Percentiles rank a stretch among this genome's conserved stretches.
Conservation (phyloP, 1,140 invertebrate genomes). For the Semibalanus balanoides region DNA sequence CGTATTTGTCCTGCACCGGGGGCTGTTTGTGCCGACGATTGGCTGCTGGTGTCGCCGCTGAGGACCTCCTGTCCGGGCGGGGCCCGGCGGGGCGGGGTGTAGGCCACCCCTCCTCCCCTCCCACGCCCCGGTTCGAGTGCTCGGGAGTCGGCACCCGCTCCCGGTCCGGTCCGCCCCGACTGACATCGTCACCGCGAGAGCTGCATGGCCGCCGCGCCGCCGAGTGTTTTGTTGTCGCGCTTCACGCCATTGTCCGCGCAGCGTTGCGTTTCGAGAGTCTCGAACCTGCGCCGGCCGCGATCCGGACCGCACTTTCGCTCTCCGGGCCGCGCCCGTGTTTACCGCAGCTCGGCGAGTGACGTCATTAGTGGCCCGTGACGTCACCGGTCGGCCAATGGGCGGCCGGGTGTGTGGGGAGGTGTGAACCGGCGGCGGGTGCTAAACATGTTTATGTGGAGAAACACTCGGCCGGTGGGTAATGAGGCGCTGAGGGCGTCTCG, state of each 20-base stretch:
- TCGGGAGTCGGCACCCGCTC: too few species aligned
- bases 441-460: conserved; percentile 20
- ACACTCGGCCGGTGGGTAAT: background rate
- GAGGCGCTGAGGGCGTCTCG: background rate
- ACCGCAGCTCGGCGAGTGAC: background rate
- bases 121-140: background rate
- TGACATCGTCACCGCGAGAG: too few species aligned
- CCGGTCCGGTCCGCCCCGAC: too few species aligned
- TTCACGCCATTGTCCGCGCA: background rate
- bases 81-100: too few species aligned
- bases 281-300: background rate
- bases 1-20: too few species aligned
- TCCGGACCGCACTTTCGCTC: background rate
- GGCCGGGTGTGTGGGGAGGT: background rate
- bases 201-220: too few species aligned
- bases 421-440: conserved; percentile 19
- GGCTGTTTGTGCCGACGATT: too few species aligned
- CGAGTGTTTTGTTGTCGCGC: background rate
- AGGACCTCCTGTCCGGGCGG: too few species aligned
- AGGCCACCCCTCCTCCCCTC: background rate
- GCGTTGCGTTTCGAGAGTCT: background rate
- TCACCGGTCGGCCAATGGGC: background rate
- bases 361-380: background rate
- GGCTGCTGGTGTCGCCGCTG: too few species aligned
- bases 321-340: too few species aligned